A percentile compares a stretch with the other conserved stretches of the same genome.
phyloP scores from a whole-genome alignment of 2,888 invertebrate species.

The Colostygia pectinataria region DNA sequence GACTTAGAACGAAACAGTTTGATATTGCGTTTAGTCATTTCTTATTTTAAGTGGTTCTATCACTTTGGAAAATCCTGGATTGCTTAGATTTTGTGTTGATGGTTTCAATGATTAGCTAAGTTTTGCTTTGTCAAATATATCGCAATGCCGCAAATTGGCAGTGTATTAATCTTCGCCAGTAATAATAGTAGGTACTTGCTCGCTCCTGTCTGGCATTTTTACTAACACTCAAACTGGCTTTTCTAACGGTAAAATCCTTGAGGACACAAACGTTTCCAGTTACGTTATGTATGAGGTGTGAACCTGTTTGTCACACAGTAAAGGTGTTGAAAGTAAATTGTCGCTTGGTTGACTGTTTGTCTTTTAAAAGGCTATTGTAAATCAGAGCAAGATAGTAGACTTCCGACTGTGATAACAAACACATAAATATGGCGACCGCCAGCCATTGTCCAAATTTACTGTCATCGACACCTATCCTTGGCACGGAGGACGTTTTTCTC shows the following conservation, averaged over 20 bases:
- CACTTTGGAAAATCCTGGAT: constrained; percentile 59
- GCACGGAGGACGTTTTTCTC: constrained; percentile 39
- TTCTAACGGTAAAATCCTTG: constrained; percentile 12
- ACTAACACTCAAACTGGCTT: neutral
- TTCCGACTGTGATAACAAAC: constrained; percentile 73
- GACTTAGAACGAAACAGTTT: constrained; percentile 75
- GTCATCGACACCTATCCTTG: constrained; percentile 55
- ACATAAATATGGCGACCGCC: constrained; percentile 70
- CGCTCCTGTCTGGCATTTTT: constrained; percentile 6
- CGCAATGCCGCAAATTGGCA: constrained; percentile 21
- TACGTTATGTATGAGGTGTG: constrained; percentile 38
- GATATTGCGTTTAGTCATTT: constrained; percentile 72
- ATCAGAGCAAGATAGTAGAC: constrained; percentile 68
- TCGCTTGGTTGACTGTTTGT: constrained; percentile 65
- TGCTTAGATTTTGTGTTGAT: constrained; percentile 47
- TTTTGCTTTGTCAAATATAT: constrained; percentile 24
- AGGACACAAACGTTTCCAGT: constrained; percentile 6
- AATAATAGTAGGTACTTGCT: constrained; percentile 13
- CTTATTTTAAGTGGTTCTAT: constrained; percentile 70
- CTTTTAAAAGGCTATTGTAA: constrained; percentile 60
- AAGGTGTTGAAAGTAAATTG: constrained; percentile 63
- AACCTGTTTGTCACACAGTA: constrained; percentile 48
- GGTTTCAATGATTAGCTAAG: constrained; percentile 23
- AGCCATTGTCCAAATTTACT: constrained; percentile 71
- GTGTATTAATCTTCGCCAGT: constrained; percentile 20